Evolutionary conservation across 2,797 vertebrate genomes (phyloP).

Genomic region (Carapus acus): DNA sequence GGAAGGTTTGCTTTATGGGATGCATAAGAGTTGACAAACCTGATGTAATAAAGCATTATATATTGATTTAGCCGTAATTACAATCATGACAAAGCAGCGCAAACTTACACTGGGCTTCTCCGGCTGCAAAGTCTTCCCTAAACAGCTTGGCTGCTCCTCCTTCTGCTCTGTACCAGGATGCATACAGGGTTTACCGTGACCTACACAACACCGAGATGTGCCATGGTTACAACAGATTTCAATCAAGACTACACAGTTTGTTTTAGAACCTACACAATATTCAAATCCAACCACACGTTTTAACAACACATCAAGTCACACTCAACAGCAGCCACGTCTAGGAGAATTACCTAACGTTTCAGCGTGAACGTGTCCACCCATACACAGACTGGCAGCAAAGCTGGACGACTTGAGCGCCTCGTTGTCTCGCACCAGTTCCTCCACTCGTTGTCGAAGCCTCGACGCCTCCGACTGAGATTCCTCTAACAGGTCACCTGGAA

Average conservation of each 20-base stretch:
- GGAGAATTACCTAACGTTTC: conserved; percentile 74
- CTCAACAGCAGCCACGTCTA: background rate
- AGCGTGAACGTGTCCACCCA: conserved; percentile 61
- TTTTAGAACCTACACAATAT: background rate
- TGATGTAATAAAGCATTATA: background rate
- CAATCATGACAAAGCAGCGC: too few relatives aligned
- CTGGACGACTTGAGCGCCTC: conserved; percentile 79
- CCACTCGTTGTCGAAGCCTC: conserved; percentile 87
- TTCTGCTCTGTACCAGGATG: conserved; percentile 61
- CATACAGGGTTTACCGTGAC: conserved; percentile 64
- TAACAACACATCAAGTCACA: background rate
- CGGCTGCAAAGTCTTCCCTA: conserved; percentile 65
- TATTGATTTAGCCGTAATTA: background rate
- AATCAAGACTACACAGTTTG: background rate
- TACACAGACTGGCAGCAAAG: conserved; percentile 70
- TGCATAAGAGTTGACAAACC: background rate
- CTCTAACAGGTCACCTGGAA: conserved; percentile 87
- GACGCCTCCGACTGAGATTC: conserved; percentile 93
- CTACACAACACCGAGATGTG: conserved; percentile 41
- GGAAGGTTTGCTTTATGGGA: too few relatives aligned
- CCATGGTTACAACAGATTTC: background rate
- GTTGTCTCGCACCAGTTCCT: conserved; percentile 89
- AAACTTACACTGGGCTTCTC: conserved; percentile 73
- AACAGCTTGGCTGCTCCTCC: conserved; percentile 66
- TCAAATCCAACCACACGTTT: conserved; percentile 2